A percentile compares a stretch with the other conserved stretches of the same genome.
Evolutionary conservation across 2,797 vertebrate species (phyloP).

Genomic region (Tragelaphus oryx): DNA sequence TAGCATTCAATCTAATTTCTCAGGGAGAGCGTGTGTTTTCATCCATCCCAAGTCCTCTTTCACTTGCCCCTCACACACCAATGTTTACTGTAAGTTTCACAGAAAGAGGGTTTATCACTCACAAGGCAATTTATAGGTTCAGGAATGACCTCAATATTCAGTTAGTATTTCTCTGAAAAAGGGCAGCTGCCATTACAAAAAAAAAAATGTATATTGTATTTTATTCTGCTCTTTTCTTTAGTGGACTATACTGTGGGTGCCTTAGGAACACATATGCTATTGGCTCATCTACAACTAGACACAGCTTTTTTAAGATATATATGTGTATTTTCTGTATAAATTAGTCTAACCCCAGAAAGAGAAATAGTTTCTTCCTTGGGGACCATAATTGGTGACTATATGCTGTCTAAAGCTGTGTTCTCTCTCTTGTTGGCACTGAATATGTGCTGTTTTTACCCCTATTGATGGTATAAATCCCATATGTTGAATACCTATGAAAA

Average conservation of each 20-base stretch:
- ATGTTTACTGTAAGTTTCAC: neutral
- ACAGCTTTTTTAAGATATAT: neutral
- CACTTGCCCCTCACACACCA: neutral
- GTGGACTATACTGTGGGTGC: neutral
- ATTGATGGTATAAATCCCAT: neutral
- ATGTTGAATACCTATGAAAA: neutral
- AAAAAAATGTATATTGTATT: neutral
- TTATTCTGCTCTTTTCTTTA: neutral
- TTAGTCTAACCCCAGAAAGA: neutral
- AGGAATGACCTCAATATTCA: neutral
- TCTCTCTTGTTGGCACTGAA: neutral
- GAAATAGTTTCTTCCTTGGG: constrained; percentile 1
- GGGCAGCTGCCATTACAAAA: neutral
- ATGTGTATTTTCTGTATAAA: neutral
- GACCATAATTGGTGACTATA: neutral
- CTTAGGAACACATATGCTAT: neutral
- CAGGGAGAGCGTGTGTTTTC: neutral
- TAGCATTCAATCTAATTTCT: neutral
- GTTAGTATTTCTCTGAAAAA: neutral
- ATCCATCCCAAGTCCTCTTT: neutral
- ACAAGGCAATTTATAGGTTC: neutral
- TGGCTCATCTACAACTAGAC: neutral
- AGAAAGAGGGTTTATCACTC: neutral
- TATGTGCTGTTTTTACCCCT: neutral
- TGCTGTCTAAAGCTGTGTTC: neutral